phyloP scores from a whole-genome alignment of 2,797 vertebrate genomes.

The Sebastes trivittatus region DNA sequence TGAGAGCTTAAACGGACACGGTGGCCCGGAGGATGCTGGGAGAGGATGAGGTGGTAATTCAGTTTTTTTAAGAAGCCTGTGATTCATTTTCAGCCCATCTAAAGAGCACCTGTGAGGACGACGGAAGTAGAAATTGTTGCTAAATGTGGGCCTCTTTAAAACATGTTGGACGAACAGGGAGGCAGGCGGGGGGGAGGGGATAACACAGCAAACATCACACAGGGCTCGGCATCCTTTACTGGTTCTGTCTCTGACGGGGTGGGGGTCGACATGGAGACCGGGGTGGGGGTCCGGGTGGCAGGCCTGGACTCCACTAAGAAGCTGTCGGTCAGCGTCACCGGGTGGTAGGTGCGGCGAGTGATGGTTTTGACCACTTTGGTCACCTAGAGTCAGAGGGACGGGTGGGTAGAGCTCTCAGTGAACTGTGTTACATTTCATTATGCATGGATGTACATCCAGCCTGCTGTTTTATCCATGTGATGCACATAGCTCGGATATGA shows the following conservation, averaged over 20 bases:
- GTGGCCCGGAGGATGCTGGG: constrained; percentile 44
- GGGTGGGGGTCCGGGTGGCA: constrained; percentile 56
- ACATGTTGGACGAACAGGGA: constrained; percentile 5
- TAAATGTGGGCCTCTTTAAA: constrained; percentile 21
- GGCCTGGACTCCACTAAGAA: constrained; percentile 57
- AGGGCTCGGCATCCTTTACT: constrained; percentile 57
- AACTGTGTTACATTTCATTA: neutral
- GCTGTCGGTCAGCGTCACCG: constrained; percentile 48
- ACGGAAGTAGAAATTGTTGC: constrained; percentile 20
- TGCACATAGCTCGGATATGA: neutral
- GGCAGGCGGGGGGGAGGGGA: neutral
- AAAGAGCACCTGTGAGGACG: neutral
- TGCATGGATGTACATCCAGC: neutral
- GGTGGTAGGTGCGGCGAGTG: constrained; percentile 70
- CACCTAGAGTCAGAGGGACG: constrained; percentile 59
- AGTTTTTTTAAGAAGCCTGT: constrained; percentile 23
- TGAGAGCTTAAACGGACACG: constrained; percentile 38
- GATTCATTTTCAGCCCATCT: constrained; percentile 19
- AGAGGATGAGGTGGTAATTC: constrained; percentile 42
- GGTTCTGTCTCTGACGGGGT: constrained; percentile 49
- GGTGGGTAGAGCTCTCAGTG: constrained; percentile 1
- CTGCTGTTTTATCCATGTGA: neutral
- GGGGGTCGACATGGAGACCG: constrained; percentile 35
- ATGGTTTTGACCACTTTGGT: constrained; percentile 79
- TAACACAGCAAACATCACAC: constrained; percentile 37